Percentiles rank a stretch among this genome's conserved stretches.
Conservation (phyloP, 35 echinoderm and acorn worm genomes). For the Anneissia japonica region DNA sequence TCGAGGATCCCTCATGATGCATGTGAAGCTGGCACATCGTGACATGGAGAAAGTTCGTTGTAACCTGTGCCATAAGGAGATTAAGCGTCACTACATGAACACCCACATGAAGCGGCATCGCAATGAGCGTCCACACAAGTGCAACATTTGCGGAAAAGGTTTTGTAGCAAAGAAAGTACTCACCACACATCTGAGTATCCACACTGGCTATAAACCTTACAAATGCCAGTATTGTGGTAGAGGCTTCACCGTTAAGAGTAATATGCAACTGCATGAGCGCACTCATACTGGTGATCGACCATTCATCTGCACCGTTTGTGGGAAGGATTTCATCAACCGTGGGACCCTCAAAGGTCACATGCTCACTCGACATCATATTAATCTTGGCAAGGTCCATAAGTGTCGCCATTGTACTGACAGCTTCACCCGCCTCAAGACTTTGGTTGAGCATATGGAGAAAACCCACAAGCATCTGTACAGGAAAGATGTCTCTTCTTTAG, state of each 20-base stretch:
- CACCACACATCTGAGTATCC: not conserved
- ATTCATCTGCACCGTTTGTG: constrained; percentile 46
- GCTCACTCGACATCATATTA: not conserved
- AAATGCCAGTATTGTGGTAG: constrained; percentile 47
- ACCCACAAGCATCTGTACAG: not conserved
- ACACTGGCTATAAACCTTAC: constrained; percentile 3
- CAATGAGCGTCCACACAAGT: not conserved
- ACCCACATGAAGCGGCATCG: not conserved
- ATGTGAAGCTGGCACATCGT: not conserved
- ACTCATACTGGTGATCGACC: constrained; percentile 44
- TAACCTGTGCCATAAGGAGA: not conserved
- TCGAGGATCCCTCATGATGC: not conserved
- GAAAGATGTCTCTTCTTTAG: not conserved
- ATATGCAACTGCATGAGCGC: constrained; percentile 48
- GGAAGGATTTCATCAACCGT: constrained; percentile 36
- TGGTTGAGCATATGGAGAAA: not conserved
- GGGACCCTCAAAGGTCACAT: constrained; percentile 33
- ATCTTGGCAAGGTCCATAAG: not conserved
- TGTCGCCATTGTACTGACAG: not conserved
- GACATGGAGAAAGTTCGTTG: not conserved
- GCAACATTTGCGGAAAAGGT: not conserved
- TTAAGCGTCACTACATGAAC: not conserved
- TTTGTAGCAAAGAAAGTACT: not conserved
- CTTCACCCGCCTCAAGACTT: not conserved
- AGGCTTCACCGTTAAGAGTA: constrained; percentile 40